Conservation (phyloP, 1,140 invertebrate genomes). For the Ips typographus region DNA sequence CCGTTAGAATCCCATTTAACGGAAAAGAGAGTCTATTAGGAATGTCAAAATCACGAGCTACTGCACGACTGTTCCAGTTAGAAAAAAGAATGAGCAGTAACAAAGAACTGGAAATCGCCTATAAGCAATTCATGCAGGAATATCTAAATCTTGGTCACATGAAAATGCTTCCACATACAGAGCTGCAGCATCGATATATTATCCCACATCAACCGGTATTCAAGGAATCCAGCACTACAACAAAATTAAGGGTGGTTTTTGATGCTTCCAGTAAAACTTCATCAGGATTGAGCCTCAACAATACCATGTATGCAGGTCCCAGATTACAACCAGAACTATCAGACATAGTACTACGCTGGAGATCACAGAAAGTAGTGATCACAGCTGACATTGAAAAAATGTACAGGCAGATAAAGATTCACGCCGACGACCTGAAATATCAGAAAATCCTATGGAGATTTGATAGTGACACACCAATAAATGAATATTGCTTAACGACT, state of each 20-base stretch:
- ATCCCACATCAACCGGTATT: too few relatives aligned
- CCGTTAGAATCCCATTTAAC: too few relatives aligned
- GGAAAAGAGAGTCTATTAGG: too few relatives aligned
- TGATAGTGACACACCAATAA: not conserved
- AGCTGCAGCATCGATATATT: too few relatives aligned
- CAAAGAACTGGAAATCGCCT: not conserved
- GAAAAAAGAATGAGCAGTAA: not conserved
- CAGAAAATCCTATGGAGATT: slow-evolving; percentile 7
- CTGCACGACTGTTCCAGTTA: not conserved
- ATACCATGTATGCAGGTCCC: too few relatives aligned
- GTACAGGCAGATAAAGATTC: slow-evolving; percentile 1
- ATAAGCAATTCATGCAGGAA: not conserved
- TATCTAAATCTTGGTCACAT: not conserved
- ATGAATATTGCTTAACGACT: slow-evolving; percentile 41
- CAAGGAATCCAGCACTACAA: too few relatives aligned
- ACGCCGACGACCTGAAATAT: not conserved
- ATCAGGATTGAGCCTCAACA: too few relatives aligned
- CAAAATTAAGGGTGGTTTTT: too few relatives aligned
- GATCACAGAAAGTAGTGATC: too few relatives aligned
- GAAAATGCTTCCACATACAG: not conserved
- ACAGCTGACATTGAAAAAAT: not conserved
- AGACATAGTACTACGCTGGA: too few relatives aligned
- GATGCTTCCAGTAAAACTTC: too few relatives aligned
- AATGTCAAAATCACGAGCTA: not conserved
- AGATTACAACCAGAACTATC: too few relatives aligned